Evolutionary conservation across 2,113 vertebrate species (phyloP).

Genomic region (Suncus etruscus): DNA sequence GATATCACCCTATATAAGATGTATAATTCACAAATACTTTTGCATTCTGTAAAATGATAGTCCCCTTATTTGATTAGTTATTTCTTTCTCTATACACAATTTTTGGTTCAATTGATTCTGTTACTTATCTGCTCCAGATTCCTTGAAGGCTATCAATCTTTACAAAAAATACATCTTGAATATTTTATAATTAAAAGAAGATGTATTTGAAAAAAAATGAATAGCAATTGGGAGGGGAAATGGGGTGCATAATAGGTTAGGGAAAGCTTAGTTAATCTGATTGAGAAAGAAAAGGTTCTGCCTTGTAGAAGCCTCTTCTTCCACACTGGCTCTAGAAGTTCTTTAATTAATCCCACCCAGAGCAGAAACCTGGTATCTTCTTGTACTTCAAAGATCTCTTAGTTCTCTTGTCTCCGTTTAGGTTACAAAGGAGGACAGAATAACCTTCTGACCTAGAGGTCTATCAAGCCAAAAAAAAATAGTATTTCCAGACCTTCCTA

Average conservation of each 20-base stretch:
- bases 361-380: background rate
- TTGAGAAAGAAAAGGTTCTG: background rate
- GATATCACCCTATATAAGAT: background rate
- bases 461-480: slow-evolving; percentile 89
- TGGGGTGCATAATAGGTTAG: background rate
- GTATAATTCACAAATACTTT: background rate
- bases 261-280: background rate
- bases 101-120: background rate
- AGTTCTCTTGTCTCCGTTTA: slow-evolving; percentile 70
- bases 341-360: background rate
- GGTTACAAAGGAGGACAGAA: slow-evolving; percentile 81
- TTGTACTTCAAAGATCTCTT: slow-evolving; percentile 29
- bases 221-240: background rate
- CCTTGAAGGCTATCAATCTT: background rate
- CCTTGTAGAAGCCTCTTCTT: too few relatives aligned
- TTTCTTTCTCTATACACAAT: background rate
- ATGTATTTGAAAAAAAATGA: background rate
- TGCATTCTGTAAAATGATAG: background rate
- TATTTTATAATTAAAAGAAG: background rate
- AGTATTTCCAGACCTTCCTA: slow-evolving; percentile 85
- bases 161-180: background rate
- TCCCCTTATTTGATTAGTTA: background rate
- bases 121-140: background rate
- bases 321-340: background rate
- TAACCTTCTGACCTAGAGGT: slow-evolving; percentile 90